These are phyloP conservation scores for Sarcophaga subvicina DNA, from an alignment of 2,888 invertebrate species.

Conservation along the genomic window DNA sequence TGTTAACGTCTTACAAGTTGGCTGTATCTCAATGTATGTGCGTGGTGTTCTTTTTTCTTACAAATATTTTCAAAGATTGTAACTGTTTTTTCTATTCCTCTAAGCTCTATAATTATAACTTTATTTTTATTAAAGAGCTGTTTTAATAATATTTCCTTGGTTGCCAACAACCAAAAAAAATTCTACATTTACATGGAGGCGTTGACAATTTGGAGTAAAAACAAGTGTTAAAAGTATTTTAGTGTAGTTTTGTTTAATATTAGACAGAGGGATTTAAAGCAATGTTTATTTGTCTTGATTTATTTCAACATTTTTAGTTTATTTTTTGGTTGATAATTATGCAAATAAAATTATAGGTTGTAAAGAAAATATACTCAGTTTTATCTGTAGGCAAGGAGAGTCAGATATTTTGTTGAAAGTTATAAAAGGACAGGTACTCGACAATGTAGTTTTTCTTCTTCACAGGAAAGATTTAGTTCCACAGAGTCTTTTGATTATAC, in stretches of 20 bases:
- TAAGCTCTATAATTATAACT: slow-evolving; percentile 20
- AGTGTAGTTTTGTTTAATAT: background rate
- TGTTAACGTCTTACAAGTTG: slow-evolving; percentile 37
- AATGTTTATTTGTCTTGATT: background rate
- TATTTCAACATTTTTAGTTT: background rate
- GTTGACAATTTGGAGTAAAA: slow-evolving; percentile 1
- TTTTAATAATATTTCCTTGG: background rate
- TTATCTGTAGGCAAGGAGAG: no score
- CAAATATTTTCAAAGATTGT: background rate
- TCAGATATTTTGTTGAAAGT: no score
- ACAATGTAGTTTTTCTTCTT: no score
- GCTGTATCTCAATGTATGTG: background rate
- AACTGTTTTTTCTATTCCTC: background rate
- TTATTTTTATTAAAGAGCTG: slow-evolving; percentile 5
- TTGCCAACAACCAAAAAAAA: background rate
- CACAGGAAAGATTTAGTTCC: no score
- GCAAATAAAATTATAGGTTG: no score
- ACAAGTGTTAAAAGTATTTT: background rate
- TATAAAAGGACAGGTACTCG: no score
- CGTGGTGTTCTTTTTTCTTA: slow-evolving; percentile 21
- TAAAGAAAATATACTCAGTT: no score
- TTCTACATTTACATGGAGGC: slow-evolving; percentile 1
- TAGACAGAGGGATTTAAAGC: background rate
- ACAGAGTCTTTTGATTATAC: no score
- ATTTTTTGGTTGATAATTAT: no score